Base-by-base conservation (phyloP, 2,797 vertebrate genomes). In the Aythya fuligula region DNA sequence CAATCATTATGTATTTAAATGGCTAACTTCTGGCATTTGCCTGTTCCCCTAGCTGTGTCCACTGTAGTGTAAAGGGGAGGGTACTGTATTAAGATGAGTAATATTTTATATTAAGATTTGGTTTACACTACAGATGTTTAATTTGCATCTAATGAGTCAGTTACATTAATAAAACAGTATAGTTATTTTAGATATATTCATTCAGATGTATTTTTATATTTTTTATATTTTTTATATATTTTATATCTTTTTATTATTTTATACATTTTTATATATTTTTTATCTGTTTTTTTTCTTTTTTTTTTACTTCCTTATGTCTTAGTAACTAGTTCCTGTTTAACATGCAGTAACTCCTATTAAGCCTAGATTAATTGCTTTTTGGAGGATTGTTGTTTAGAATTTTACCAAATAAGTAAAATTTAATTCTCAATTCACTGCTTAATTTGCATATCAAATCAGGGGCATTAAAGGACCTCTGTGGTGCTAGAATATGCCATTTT, bases 321-420 rank as follows among this genome's bases (percentile, higher is more conserved):
- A 80, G 88, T 72, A 91, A 43, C 16, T 78, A 56, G 34, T 65
- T 90, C 39, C 62, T 78, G 13, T 73, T 79, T 89, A 87, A 60
- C 2, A 2, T 79, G 25, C 49, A 60, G 15, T 51, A 85, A 89
- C 36, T 95, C 2, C 8, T 81, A 78, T 74, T 74, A 92, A 80
- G 57, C 18, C 32, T 76, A 82, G 92, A 92, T 90, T 39, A 90
- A 93, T 77, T 85, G 24, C 27, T 80, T 96, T 92, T 95, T 76
- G 66, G n/a, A 85, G 49, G 18, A 76, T 71, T 85, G 54, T 61
- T 93, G 34, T 94, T 92, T 85, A 64, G 95, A 92, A 25, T 77
- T 67, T 70, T 81, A 70, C 39, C 1, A 0, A 87, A 85, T 30
- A 87, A 95, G 38, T 47, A 72, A 91, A 92, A 91, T 72, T 66